A percentile compares a stretch with the other conserved stretches of the same genome.
Evolutionary conservation across 37 sponge, comb jelly and placozoan species (phyloP).

Genomic region (Lycopodina hypogea): DNA sequence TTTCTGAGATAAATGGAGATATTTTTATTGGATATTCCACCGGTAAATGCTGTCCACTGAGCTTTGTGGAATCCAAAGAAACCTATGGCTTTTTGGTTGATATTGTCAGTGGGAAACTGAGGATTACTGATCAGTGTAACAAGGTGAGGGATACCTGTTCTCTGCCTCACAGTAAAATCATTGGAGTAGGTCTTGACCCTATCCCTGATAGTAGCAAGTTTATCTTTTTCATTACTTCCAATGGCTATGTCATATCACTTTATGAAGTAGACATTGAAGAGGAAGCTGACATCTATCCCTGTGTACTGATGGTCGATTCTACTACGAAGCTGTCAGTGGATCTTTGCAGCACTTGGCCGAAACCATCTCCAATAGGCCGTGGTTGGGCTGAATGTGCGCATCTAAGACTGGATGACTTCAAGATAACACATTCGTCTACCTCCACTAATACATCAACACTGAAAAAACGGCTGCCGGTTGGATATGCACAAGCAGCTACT

Average conservation of each 20-base stretch:
- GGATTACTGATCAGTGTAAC: conserved; percentile 7
- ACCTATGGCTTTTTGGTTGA: conserved; percentile 8
- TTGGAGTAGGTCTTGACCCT: conserved; percentile 55
- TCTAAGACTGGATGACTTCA: conserved; percentile 23
- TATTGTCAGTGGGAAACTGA: conserved; percentile 13
- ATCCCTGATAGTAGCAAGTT: not conserved
- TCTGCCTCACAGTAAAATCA: not conserved
- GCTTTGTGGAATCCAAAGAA: not conserved
- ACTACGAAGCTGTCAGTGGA: conserved; percentile 30
- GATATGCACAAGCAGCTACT: conserved; percentile 41
- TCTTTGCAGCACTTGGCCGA: conserved; percentile 60
- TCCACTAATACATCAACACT: too few species aligned
- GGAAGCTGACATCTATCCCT: conserved; percentile 13
- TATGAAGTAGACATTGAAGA: conserved; percentile 4
- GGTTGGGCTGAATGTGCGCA: conserved; percentile 55
- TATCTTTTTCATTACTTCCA: conserved; percentile 51
- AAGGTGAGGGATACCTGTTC: conserved; percentile 28
- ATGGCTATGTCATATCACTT: conserved; percentile 35
- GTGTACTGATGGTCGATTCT: conserved; percentile 30
- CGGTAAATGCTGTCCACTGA: conserved; percentile 5
- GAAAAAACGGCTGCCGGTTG: conserved; percentile 15
- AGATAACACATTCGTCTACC: conserved; percentile 1
- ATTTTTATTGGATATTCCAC: conserved; percentile 46
- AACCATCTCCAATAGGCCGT: conserved; percentile 35
- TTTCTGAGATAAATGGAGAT: conserved; percentile 1